These are phyloP conservation scores for Melanostigma gelatinosum DNA, from an alignment of 2,113 vertebrate species.

Conservation along the genomic window DNA sequence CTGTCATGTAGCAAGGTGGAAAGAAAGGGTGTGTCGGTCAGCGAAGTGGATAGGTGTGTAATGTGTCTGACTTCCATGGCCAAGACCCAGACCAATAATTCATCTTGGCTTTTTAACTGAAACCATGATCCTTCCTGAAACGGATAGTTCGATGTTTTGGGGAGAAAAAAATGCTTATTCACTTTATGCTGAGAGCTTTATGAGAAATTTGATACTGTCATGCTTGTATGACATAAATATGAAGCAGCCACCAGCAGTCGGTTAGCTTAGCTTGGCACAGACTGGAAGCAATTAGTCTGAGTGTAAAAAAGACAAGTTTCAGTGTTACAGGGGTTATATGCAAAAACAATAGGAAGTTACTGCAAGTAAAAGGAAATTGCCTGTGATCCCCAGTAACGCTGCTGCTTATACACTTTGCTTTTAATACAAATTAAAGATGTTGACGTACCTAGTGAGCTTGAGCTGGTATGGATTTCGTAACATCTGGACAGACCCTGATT, in stretches of 20 bases:
- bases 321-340: neutral
- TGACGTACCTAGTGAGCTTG: neutral
- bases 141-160: neutral
- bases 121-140: neutral
- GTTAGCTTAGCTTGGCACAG: neutral
- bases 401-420: neutral
- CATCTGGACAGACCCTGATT: neutral
- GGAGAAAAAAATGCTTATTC: neutral
- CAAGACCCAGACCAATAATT: neutral
- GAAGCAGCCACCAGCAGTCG: neutral
- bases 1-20: neutral
- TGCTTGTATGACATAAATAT: neutral
- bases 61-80: neutral
- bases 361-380: neutral
- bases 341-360: too few relatives aligned
- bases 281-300: neutral
- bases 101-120: neutral
- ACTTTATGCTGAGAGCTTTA: neutral
- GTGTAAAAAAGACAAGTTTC: neutral
- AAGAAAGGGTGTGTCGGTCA: neutral
- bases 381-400: neutral
- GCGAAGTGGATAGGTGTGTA: neutral
- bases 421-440: neutral
- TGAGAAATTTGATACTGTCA: neutral
- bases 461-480: neutral